Conservation (phyloP, 2,888 invertebrate genomes). For the Mesopsocus fuscifrons region DNA sequence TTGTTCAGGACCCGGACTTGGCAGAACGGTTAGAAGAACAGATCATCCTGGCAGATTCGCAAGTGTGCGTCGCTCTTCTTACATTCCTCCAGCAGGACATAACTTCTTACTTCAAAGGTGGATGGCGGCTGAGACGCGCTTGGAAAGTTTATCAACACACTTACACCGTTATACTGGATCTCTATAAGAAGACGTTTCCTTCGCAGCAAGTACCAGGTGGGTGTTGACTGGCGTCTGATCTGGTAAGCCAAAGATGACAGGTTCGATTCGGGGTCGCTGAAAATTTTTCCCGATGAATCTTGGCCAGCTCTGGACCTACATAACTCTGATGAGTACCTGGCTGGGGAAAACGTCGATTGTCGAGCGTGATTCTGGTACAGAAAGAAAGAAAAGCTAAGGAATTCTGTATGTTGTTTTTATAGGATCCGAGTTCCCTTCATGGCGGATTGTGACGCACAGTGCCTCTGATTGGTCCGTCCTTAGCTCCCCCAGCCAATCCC, state of each 20-base stretch:
- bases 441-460: slow-evolving; percentile 16
- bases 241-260: slow-evolving; percentile 6
- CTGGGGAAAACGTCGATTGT: too few species aligned
- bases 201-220: slow-evolving; percentile 20
- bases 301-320: too few species aligned
- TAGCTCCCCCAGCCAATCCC: slow-evolving; percentile 11
- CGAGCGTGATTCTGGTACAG: too few species aligned
- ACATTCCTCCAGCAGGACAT: slow-evolving; percentile 41
- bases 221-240: slow-evolving; percentile 7
- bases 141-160: slow-evolving; percentile 48
- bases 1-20: slow-evolving; percentile 20
- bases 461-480: slow-evolving; percentile 16
- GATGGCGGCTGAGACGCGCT: slow-evolving; percentile 45
- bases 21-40: slow-evolving; percentile 37
- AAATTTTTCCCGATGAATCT: too few species aligned
- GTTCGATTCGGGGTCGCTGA: background rate
- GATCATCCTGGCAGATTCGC: slow-evolving; percentile 43
- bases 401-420: background rate
- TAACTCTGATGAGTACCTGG: too few species aligned
- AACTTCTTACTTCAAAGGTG: slow-evolving; percentile 38
- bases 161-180: slow-evolving; percentile 33
- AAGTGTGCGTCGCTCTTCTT: slow-evolving; percentile 41
- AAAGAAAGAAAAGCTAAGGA: too few species aligned
- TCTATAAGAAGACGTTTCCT: slow-evolving; percentile 32
- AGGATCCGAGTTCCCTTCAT: slow-evolving; percentile 18